Evolutionary conservation across 2,113 vertebrate genomes (phyloP), one percentile per base, ranked within the genome.

Genomic region (Morone chrysops): DNA sequence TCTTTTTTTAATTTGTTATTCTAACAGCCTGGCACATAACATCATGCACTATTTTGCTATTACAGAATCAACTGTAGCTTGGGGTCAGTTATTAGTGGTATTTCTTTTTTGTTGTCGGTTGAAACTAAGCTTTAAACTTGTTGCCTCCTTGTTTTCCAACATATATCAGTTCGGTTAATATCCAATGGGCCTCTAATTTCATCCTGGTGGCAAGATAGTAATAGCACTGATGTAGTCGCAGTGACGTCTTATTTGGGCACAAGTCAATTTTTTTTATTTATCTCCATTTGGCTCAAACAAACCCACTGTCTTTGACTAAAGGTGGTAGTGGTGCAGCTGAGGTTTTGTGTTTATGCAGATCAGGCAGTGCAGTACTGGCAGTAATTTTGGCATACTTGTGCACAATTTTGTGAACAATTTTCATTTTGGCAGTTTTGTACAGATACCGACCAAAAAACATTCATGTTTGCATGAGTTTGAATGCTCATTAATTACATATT

Each of bases 41-140:
- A 79, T 77, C 81, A 78, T 85, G 78, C 80, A 85, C 83, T 85
- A 79, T 73, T 84, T 77, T 63, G 73, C 20, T 31, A 67, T 47
- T 61, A 72, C 61, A 82, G 76, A 77, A 53, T 78, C 78, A 73
- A 71, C 78, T 88, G 78, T 84, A 86, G 83, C 68, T 70, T 80
- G 62, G 59, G 67, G 63, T 81, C 47, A 51, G 70, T 80, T 75
- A 56, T 74, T 81, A 76, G 54, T 78, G 5, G 0, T 53, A 18
- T 78, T 80, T 77, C 47, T 38, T 80, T 82, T 59, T 85, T 83
- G 31, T 72, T 83, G 60, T 70, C 56, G 17, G 69, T 87, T 84
- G 54, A 90, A 89, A 90, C 76, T 85, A 89, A 92, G 93, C 90
- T 93, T 93, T 94, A 93, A 94, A 91, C 79, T 63, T 56, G 56